These are phyloP conservation scores for Amphipoea lucens DNA, from an alignment of 2,888 invertebrate genomes.

Conservation along the genomic window DNA sequence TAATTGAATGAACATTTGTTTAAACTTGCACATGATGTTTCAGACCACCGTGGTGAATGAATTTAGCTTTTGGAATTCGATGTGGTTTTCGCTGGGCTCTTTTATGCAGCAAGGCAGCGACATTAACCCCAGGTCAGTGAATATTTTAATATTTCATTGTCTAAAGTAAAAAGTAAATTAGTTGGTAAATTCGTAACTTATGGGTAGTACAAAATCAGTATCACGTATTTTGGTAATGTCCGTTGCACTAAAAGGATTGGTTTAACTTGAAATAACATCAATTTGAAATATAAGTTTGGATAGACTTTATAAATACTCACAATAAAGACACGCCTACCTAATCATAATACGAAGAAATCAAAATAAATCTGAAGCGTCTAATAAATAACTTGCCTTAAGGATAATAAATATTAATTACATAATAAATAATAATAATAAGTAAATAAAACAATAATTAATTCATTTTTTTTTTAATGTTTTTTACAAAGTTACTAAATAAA, in stretches of 20 bases:
- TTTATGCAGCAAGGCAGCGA: conserved; percentile 99
- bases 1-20: conserved; percentile 58
- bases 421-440: no score
- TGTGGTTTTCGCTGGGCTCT: conserved; percentile 99
- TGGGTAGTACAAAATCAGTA: neutral
- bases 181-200: neutral
- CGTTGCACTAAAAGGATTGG: neutral
- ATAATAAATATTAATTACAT: no score
- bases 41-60: conserved; percentile 95
- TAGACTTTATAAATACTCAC: no score
- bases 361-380: no score
- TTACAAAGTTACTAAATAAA: no score
- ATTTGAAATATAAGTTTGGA: no score
- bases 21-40: conserved; percentile 66
- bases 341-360: no score
- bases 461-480: no score
- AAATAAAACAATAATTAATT: no score
- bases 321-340: no score
- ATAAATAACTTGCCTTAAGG: no score
- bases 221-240: neutral
- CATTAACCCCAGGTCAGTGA: conserved; percentile 96
- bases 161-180: conserved; percentile 55
- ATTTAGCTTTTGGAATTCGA: conserved; percentile 98
- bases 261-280: no score
- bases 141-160: conserved; percentile 72